Evolutionary conservation across 2,797 vertebrate species (phyloP).

Genomic region (Siniperca obscura): DNA sequence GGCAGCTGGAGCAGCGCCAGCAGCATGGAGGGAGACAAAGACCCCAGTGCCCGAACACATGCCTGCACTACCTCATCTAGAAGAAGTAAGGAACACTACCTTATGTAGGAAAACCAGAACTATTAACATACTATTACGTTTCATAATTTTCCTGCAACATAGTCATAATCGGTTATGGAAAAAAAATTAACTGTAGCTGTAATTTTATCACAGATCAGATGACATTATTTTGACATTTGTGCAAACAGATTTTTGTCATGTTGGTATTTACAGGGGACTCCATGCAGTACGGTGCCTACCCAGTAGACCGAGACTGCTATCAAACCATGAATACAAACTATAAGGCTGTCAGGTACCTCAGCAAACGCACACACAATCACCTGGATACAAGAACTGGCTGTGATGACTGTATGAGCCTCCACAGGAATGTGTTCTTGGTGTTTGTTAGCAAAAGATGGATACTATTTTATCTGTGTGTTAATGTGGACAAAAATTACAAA

Average conservation of each 20-base stretch:
- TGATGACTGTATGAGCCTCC: not conserved
- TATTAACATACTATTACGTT: not conserved
- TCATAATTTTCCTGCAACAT: not conserved
- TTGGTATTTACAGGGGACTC: constrained; percentile 78
- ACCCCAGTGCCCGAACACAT: constrained; percentile 79
- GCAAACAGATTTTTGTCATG: not conserved
- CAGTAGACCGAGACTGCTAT: constrained; percentile 82
- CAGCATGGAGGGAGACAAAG: constrained; percentile 95
- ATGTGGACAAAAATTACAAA: not conserved
- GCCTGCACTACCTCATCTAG: constrained; percentile 83
- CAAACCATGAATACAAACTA: constrained; percentile 74
- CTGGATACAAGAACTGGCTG: not conserved
- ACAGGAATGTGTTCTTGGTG: not conserved
- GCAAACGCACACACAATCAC: not conserved
- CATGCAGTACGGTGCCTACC: constrained; percentile 77
- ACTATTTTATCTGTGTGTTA: not conserved
- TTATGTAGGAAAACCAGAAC: constrained; percentile 25
- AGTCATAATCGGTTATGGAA: not conserved
- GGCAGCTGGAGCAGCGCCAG: constrained; percentile 98
- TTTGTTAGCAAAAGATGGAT: not conserved
- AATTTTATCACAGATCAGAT: not conserved
- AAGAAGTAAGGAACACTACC: constrained; percentile 75
- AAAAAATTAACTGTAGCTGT: not conserved
- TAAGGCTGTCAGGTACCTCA: constrained; percentile 80
- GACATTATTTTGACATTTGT: not conserved